Evolutionary conservation across 2,113 vertebrate genomes (phyloP).

Genomic region (Nothobranchius furzeri): DNA sequence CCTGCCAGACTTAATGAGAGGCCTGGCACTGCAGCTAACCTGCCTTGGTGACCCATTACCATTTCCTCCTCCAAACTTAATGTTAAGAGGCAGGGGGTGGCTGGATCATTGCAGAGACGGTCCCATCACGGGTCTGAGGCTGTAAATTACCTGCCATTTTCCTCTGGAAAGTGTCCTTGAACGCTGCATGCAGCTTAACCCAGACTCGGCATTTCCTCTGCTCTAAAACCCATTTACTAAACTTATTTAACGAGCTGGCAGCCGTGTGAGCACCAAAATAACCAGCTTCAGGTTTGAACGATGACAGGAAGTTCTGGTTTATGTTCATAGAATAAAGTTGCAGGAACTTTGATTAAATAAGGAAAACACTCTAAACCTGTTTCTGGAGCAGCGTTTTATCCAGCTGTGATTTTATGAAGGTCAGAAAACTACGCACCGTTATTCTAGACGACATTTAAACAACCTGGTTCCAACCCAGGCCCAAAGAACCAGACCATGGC

Average conservation of each 20-base stretch:
- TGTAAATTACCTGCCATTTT: slow-evolving; percentile 27
- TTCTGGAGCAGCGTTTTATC: no score
- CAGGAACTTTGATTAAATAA: no score
- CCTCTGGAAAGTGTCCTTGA: slow-evolving; percentile 26
- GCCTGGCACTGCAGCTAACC: slow-evolving; percentile 32
- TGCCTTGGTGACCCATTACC: slow-evolving; percentile 50
- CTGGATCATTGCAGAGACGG: slow-evolving; percentile 5
- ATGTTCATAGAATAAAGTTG: no score
- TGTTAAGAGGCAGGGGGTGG: slow-evolving; percentile 13
- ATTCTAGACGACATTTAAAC: no score
- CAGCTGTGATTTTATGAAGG: no score
- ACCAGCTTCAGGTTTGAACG: no score
- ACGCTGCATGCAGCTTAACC: slow-evolving; percentile 6
- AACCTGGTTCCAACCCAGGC: no score
- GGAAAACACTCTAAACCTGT: no score
- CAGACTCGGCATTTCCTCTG: slow-evolving; percentile 2
- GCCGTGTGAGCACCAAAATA: no score
- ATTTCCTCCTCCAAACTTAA: slow-evolving; percentile 34
- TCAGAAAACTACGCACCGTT: no score
- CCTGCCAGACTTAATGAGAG: slow-evolving; percentile 64
- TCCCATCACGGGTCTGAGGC: slow-evolving; percentile 4
- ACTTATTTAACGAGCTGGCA: neutral
- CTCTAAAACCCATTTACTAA: neutral
- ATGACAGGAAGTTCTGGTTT: no score
- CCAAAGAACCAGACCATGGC: no score